Evolutionary conservation across 1,140 invertebrate species (phyloP).

Genomic region (Nephotettix cincticeps): DNA sequence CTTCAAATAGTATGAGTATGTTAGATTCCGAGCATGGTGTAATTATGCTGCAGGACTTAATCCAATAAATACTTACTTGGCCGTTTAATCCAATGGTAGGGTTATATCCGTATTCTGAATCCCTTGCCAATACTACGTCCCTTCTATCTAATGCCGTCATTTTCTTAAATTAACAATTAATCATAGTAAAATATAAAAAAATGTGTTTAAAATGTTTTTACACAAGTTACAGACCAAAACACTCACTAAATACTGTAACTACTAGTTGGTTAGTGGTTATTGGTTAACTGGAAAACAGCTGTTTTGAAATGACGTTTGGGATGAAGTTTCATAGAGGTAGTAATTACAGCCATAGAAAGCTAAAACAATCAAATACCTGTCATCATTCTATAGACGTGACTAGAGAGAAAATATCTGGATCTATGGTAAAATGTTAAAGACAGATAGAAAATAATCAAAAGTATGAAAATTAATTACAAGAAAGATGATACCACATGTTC

Average conservation of each 20-base stretch:
- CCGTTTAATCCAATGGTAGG: neutral
- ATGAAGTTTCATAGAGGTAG: too few species aligned
- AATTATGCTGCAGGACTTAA: neutral
- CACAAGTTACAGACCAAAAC: neutral
- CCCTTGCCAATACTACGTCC: neutral
- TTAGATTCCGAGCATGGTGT: neutral
- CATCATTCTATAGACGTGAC: too few species aligned
- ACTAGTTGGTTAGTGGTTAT: neutral
- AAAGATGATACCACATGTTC: too few species aligned
- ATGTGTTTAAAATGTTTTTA: neutral
- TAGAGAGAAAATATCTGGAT: too few species aligned
- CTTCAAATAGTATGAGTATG: neutral
- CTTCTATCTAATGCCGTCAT: slow-evolving; percentile 1
- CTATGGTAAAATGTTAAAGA: too few species aligned
- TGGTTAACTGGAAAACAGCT: neutral
- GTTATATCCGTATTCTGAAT: slow-evolving; percentile 2
- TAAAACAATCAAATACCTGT: too few species aligned
- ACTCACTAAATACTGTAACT: neutral
- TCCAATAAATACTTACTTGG: slow-evolving; percentile 4
- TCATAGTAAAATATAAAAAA: neutral
- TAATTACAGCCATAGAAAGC: too few species aligned
- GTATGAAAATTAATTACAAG: too few species aligned
- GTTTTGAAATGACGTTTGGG: slow-evolving; percentile 13
- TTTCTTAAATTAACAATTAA: neutral
- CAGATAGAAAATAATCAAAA: too few species aligned